Conservation (phyloP, 35 echinoderm and acorn worm genomes). For the Hemicentrotus pulcherrimus region DNA sequence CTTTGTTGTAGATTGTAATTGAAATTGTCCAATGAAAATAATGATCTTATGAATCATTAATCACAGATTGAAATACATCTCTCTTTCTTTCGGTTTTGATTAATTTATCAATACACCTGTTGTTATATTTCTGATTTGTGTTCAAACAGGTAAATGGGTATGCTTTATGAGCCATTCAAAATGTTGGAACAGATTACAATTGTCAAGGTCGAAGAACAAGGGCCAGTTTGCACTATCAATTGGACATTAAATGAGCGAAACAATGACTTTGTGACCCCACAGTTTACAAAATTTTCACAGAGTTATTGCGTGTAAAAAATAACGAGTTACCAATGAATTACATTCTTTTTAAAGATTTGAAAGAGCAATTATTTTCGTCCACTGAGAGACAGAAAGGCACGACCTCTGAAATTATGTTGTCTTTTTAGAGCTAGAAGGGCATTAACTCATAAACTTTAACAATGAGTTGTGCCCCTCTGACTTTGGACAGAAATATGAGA, state of each 20-base stretch:
- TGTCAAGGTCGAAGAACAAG: not conserved
- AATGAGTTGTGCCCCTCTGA: too few species aligned
- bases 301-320: not conserved
- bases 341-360: too few species aligned
- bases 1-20: not conserved
- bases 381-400: too few species aligned
- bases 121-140: not conserved
- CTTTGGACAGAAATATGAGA: too few species aligned
- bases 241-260: not conserved
- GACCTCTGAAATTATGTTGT: too few species aligned
- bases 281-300: not conserved
- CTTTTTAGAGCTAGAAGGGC: not conserved
- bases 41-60: not conserved
- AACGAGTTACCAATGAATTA: too few species aligned
- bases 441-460: not conserved
- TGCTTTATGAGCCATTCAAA: not conserved
- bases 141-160: not conserved
- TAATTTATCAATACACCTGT: not conserved
- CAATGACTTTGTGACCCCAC: not conserved
- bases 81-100: not conserved
- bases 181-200: not conserved
- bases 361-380: too few species aligned
- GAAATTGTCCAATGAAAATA: not conserved
- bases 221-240: not conserved
- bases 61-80: not conserved